Base-by-base conservation (phyloP, 2,113 vertebrate species). In the Seriola dumerili region DNA sequence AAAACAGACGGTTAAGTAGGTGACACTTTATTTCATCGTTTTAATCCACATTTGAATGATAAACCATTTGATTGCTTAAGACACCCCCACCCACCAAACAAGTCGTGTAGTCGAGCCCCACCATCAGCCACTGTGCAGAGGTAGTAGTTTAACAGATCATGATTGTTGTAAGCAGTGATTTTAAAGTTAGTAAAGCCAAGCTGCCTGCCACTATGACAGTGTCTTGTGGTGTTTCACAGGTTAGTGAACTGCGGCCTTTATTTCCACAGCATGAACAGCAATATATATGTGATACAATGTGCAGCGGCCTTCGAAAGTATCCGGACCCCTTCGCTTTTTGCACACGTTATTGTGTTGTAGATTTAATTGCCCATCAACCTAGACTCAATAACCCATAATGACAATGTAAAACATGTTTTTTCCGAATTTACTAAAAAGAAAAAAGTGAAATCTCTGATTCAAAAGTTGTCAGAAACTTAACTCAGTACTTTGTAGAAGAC, bases 71-170 rank as follows among this genome's bases (percentile, higher is more conserved):
- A 61, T 5, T 48, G 8, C 2, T 62, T 40, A 54, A 40, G 74
- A 23, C 65, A 9, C 2, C 34, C 17, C 23, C 34, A 21, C 1
- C 42, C 29, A 72, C 57, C 40, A 58, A 77, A 65, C 50, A 34
- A 19, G 1, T 66, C 5, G n/a, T 34, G 29, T 16, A 25, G 11
- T n/a, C 34, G 13, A 57, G 61, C 25, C 34, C 6, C 17, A 71
- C 25, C 25, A 42, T 64, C 1, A 8, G 78, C 64, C 54, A 63
- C 13, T 19, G 59, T 52, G 58, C 67, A 76, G 84, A 88, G 70
- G 81, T 88, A 90, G 88, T 44, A 2, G 50, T 72, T 75, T 29
- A 84, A 75, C 21, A 71, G 34, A 80, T 69, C 19, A 29, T 46
- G 21, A 52, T 29, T 78, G 61, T 58, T 72, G 71, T 72, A 85